phyloP scores from a whole-genome alignment of 53 echinoderm and acorn worm genomes.

The Hippasteria phrygiana region DNA sequence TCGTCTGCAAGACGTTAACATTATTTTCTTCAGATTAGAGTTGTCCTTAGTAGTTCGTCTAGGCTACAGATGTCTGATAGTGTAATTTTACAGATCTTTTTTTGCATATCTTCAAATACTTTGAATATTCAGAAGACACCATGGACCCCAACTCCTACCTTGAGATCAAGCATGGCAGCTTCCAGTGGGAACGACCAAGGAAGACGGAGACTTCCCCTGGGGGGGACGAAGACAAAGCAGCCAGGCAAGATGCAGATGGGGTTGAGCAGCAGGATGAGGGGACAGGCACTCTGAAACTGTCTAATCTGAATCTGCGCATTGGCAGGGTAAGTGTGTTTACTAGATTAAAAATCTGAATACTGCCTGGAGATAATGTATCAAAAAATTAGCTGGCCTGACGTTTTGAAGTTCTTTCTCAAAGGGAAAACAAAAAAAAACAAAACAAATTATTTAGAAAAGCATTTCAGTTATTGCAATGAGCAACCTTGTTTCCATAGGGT shows the following conservation, averaged over 20 bases:
- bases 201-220: constrained; percentile 2
- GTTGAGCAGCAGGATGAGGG: constrained; percentile 19
- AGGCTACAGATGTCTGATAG: not conserved
- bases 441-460: too few species aligned
- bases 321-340: constrained; percentile 69
- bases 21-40: too few species aligned
- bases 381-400: too few species aligned
- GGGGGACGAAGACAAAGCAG: not conserved
- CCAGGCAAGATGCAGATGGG: constrained; percentile 44
- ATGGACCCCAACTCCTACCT: constrained; percentile 67
- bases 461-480: too few species aligned
- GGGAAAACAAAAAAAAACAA: too few species aligned
- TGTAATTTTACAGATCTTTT: not conserved
- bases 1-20: too few species aligned
- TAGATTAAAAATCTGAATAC: too few species aligned
- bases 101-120: not conserved
- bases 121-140: constrained; percentile 33
- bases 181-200: constrained; percentile 85
- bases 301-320: constrained; percentile 78
- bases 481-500: too few species aligned
- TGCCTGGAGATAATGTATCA: too few species aligned
- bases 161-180: constrained; percentile 75
- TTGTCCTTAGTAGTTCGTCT: too few species aligned
- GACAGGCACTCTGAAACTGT: constrained; percentile 76
- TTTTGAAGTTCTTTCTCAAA: too few species aligned